Base-by-base conservation (phyloP, 2,113 vertebrate species). In the Panthera leo region DNA sequence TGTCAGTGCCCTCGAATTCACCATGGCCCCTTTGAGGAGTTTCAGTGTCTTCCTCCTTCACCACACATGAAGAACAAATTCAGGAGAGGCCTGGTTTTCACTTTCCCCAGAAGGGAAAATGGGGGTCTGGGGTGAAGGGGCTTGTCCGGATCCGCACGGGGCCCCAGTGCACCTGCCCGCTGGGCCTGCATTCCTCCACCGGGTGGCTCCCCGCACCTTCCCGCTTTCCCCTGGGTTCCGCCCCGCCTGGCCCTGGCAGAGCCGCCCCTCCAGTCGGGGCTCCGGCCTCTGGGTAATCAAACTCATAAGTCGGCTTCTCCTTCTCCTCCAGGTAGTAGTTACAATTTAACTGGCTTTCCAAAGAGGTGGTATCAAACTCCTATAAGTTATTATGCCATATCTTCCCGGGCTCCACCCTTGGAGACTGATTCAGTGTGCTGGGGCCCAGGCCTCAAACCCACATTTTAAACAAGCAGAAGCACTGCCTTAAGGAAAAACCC, bases 101-200 rank as follows among this genome's bases (percentile, higher is more conserved):
- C 15, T 45, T 48, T 85, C 55, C 48, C 23, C 70, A 45, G 6
- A 27, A 78, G 53, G 45, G 25, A 1, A 36, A 86, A 58, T 7
- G 14, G 3, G 75, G n/a, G 55, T 67, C 34, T 42, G 25, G 88
- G 55, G n/a, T 9, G 42, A 48, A 36, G 85, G 76, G 29, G 51
- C 63, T 15, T 13, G 11, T 16, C 7, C 10, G 36, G 21, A 87
- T 79, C 19, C 14, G 10, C 39, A 0, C 0, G 0, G 0, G 63
- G 63, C 70, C 34, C 7, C 21, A 5, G 78, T 0, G 21, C 14
- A 1, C 34, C 3, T 0, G 34, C 21, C 25, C 9, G 7, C 14
- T 21, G 55, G 5, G 10, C 78, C 25, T 48, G n/a, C 14, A 12
- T 5, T 88, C 23, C 39, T 42, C 21, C 42, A 31, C 61, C 61